Evolutionary conservation across 2,888 invertebrate genomes (phyloP).

Genomic region (Pristionchus mayeri): DNA sequence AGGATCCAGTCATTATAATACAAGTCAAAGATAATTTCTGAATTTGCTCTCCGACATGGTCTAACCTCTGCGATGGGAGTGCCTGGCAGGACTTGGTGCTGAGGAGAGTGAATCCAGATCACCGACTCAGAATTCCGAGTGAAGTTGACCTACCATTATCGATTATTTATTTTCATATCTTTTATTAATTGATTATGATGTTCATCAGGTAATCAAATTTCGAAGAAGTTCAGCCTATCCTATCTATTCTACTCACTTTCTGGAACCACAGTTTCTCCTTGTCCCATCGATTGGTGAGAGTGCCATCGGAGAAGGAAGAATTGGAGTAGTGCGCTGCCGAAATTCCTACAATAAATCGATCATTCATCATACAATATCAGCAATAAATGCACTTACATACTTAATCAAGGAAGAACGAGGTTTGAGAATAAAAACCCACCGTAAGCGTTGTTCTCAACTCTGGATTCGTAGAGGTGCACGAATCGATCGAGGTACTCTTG

Average conservation of each 20-base stretch:
- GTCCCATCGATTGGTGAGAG: slow-evolving; percentile 71
- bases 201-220: no score
- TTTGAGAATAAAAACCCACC: slow-evolving; percentile 79
- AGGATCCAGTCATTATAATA: no score
- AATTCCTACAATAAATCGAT: slow-evolving; percentile 76
- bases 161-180: background rate
- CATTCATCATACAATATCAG: background rate
- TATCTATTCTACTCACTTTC: no score
- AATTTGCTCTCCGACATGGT: no score
- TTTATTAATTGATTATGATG: background rate
- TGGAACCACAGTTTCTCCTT: slow-evolving; percentile 75
- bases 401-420: background rate
- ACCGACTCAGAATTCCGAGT: slow-evolving; percentile 74
- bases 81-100: slow-evolving; percentile 73
- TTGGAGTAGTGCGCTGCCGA: slow-evolving; percentile 85
- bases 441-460: slow-evolving; percentile 81
- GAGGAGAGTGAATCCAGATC: slow-evolving; percentile 75
- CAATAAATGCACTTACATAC: background rate
- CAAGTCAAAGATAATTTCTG: no score
- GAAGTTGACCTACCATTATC: slow-evolving; percentile 68
- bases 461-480: slow-evolving; percentile 72
- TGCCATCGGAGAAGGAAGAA: slow-evolving; percentile 69
- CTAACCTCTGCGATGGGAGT: slow-evolving; percentile 86
- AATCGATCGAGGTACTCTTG: slow-evolving; percentile 75
- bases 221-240: no score